Evolutionary conservation across 2,797 vertebrate genomes (phyloP).

Genomic region (Allenopithecus nigroviridis): DNA sequence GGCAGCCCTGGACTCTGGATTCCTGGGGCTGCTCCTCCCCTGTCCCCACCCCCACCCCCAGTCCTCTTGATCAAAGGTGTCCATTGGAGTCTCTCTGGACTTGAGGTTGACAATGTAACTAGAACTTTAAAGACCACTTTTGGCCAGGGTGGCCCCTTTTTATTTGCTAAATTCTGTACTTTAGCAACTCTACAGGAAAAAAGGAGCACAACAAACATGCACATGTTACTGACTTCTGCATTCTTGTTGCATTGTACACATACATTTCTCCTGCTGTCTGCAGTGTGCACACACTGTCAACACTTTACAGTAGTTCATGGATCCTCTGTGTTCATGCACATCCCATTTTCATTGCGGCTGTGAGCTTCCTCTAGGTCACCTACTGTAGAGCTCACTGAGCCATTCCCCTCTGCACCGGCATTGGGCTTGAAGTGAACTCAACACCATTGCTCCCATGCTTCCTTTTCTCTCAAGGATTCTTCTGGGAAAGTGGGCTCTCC

Average conservation of each 20-base stretch:
- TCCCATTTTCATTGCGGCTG: not conserved
- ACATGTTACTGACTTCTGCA: not conserved
- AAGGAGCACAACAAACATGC: not conserved
- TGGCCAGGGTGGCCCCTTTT: not conserved
- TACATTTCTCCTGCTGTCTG: not conserved
- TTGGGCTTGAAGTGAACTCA: not conserved
- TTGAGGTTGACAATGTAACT: not conserved
- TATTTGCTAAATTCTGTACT: not conserved
- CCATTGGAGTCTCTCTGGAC: not conserved
- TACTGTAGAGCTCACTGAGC: not conserved
- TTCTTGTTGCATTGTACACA: not conserved
- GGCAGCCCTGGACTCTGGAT: not conserved
- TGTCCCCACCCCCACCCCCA: not conserved
- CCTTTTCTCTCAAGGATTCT: not conserved
- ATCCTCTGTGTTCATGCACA: accelerated
- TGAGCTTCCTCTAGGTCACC: not conserved
- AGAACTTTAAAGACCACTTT: not conserved
- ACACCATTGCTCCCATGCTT: not conserved
- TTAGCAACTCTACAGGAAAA: not conserved
- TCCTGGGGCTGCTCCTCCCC: not conserved
- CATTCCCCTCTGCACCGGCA: not conserved
- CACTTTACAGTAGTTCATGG: not conserved
- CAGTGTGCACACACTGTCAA: not conserved
- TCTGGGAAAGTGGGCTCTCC: not conserved
- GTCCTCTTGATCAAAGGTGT: not conserved